Conservation (phyloP, 2,797 vertebrate species). For the Catamblyrhynchus diadema region DNA sequence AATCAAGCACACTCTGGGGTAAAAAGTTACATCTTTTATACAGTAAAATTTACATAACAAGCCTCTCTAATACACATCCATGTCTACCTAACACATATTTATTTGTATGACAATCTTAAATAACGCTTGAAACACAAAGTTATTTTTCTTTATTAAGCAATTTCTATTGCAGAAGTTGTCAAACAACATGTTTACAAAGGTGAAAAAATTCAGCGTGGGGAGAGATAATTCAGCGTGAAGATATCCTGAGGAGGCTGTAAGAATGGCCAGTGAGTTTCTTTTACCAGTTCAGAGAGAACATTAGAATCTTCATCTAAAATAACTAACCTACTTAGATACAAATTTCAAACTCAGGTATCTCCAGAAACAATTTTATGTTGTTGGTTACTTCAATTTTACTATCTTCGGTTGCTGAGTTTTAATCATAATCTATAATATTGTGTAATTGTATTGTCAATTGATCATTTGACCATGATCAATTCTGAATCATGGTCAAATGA, state of each 20-base stretch:
- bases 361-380: neutral
- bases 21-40: neutral
- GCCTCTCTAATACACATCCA: neutral
- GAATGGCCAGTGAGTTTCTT: neutral
- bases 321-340: neutral
- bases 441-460: neutral
- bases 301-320: neutral
- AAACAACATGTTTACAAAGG: neutral
- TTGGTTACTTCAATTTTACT: neutral
- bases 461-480: neutral
- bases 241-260: neutral
- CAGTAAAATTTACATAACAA: neutral
- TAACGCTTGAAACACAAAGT: neutral
- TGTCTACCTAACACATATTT: neutral
- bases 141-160: neutral
- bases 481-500: neutral
- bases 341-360: neutral
- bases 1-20: neutral
- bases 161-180: neutral
- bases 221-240: neutral
- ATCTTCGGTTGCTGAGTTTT: neutral
- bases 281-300: neutral
- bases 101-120: neutral
- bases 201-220: neutral
- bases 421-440: neutral